A percentile compares a stretch with the other conserved stretches of the same genome.
phyloP scores from a whole-genome alignment of 2,797 vertebrate genomes.

The Trichosurus vulpecula region DNA sequence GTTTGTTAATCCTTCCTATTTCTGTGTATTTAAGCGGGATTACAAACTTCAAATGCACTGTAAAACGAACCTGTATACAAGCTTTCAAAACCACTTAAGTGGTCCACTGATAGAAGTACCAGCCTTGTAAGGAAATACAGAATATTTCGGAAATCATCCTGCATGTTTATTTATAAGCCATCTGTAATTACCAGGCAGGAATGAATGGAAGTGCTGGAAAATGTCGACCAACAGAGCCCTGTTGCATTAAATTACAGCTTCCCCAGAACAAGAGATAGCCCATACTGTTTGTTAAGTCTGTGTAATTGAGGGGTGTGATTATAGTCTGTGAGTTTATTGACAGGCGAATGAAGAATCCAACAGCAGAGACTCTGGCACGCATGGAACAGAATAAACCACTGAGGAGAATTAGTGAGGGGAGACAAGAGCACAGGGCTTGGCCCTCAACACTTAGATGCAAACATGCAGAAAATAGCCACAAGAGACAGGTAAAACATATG shows the following conservation, averaged over 20 bases:
- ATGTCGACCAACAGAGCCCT: slow-evolving; percentile 82
- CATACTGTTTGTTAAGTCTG: slow-evolving; percentile 63
- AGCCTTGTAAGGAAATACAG: slow-evolving; percentile 79
- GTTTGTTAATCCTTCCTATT: slow-evolving; percentile 87
- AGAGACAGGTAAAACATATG: neutral
- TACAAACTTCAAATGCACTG: slow-evolving; percentile 89
- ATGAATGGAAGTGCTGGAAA: slow-evolving; percentile 89
- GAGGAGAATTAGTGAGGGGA: neutral
- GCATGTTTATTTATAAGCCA: slow-evolving; percentile 93
- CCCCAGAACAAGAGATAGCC: slow-evolving; percentile 67
- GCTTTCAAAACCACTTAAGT: slow-evolving; percentile 91
- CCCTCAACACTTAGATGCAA: neutral
- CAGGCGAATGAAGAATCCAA: slow-evolving; percentile 48
- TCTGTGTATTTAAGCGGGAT: slow-evolving; percentile 85
- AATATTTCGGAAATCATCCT: slow-evolving; percentile 82
- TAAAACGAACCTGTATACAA: slow-evolving; percentile 92
- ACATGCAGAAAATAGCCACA: neutral
- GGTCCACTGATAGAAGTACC: slow-evolving; percentile 80
- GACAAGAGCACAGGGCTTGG: slow-evolving; percentile 2
- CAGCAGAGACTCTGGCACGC: slow-evolving; percentile 38
- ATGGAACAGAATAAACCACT: slow-evolving; percentile 18
- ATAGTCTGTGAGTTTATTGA: slow-evolving; percentile 66
- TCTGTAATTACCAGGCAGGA: slow-evolving; percentile 89
- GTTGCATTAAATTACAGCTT: slow-evolving; percentile 83
- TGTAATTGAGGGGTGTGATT: slow-evolving; percentile 68